Evolutionary conservation across 1,140 invertebrate genomes (phyloP).

Genomic region (Zophobas atratus): DNA sequence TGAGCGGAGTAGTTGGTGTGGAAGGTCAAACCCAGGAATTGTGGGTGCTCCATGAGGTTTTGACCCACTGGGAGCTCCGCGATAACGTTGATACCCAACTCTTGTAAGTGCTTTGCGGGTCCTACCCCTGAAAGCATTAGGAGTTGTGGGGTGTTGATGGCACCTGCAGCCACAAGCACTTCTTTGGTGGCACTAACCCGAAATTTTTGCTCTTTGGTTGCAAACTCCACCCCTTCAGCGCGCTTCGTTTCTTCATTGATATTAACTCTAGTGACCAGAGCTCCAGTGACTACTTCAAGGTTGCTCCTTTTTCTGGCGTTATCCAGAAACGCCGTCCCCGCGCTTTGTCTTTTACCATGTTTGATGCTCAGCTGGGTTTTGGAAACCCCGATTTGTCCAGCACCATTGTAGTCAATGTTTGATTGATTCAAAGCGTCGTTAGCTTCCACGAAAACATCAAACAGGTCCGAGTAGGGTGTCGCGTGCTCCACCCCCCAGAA

Average conservation of each 20-base stretch:
- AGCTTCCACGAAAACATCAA: conserved; percentile 72
- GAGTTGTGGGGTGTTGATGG: conserved; percentile 72
- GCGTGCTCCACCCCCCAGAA: conserved; percentile 9
- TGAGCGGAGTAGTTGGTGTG: conserved; percentile 7
- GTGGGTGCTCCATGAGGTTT: conserved; percentile 83
- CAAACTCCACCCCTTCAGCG: conserved; percentile 77
- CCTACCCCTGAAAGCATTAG: conserved; percentile 77
- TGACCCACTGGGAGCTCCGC: conserved; percentile 80
- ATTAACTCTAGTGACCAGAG: conserved; percentile 75
- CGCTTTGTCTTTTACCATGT: conserved; percentile 70
- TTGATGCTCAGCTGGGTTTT: conserved; percentile 76
- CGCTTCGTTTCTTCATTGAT: conserved; percentile 72
- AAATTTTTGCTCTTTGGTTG: conserved; percentile 65
- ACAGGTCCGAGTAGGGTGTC: conserved; percentile 56
- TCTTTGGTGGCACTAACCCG: conserved; percentile 52
- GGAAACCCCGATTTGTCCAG: conserved; percentile 67
- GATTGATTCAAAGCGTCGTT: conserved; percentile 71
- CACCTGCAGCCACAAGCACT: conserved; percentile 59
- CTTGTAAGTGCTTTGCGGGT: conserved; percentile 70
- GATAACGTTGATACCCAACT: conserved; percentile 77
- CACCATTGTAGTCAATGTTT: conserved; percentile 56
- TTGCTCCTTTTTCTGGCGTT: conserved; percentile 74
- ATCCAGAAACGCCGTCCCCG: conserved; percentile 74
- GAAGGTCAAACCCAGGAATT: conserved; percentile 80
- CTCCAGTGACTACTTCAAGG: conserved; percentile 74